Evolutionary conservation across 2,113 vertebrate genomes (phyloP), one percentile per base, ranked within the genome.

Genomic region (Tenrec ecaudatus): DNA sequence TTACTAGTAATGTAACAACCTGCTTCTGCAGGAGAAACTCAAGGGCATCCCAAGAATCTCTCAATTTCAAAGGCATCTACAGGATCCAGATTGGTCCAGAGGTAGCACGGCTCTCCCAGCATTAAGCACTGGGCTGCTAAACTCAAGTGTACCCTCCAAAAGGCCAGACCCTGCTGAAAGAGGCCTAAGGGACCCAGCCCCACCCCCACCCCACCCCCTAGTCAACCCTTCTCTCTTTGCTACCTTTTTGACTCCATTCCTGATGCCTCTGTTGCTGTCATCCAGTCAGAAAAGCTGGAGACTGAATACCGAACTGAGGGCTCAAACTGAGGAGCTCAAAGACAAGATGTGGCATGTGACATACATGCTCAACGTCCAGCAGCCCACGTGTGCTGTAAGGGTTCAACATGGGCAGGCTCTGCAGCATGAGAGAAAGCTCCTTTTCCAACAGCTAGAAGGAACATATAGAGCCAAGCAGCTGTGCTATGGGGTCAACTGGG

Each of bases 301-400:
- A 98, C 97, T 0, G 98, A 99, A 99, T 36, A 98, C 99, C 0
- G 99, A 99, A n/a, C 95, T 99, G 99, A 99, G 98, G 99, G 97
- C 98, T 99, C 95, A 99, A 99, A 98, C 99, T 0, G 99, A 99
- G 98, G 99, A 99, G 97, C 98, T 99, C 95, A 99, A 99, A 98
- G 99, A 98, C 0, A 99, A 99, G 98, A 99, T 99, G 97, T 99
- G 99, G 97, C 99, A 99, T 97, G 97, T 99, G 97, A 99, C 99
- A 96, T 99, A 99, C 98, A 99, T 99, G 99, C 98, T 99, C 23
- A 99, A 99, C 94, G 98, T 99, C 79, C 99, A 99, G 96, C 98
- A 99, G 88, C 99, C 99, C 43, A 99, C 99, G 0, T 99, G 99
- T 96, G 99, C 99, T 92, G 99, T 99, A 90, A 98, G 99, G 1